Conservation (phyloP, 2,113 vertebrate species). For the Catharus fuscescens region DNA sequence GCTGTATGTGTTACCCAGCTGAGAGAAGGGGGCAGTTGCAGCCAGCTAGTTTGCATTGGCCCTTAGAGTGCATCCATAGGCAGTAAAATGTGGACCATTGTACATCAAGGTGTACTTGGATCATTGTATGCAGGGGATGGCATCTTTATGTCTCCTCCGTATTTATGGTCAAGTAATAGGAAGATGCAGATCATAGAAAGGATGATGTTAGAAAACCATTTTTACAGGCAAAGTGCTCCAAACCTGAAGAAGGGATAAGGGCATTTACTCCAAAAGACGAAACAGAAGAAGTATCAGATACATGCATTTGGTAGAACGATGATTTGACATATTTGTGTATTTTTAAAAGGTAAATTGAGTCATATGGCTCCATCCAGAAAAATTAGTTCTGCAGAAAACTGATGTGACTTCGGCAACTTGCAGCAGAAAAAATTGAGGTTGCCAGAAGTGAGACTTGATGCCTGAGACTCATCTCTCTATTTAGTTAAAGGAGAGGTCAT, state of each 20-base stretch:
- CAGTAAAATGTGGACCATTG: background rate
- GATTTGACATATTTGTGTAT: background rate
- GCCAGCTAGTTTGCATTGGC: background rate
- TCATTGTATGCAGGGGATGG: background rate
- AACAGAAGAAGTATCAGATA: background rate
- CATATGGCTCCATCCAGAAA: background rate
- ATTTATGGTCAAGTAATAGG: background rate
- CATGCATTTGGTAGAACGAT: background rate
- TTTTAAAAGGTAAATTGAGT: background rate
- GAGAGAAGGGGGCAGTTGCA: background rate
- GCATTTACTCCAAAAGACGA: background rate
- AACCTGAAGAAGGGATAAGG: background rate
- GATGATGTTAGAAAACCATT: background rate
- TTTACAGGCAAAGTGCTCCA: background rate
- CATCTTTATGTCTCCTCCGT: background rate
- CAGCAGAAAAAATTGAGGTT: background rate
- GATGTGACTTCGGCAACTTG: background rate
- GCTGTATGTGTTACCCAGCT: conserved; percentile 10
- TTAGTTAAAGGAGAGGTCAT: background rate
- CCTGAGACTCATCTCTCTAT: background rate
- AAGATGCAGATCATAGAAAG: background rate
- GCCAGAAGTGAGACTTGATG: background rate
- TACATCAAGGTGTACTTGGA: background rate
- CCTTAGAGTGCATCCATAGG: background rate
- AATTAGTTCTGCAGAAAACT: background rate